Percentiles rank a stretch among this genome's conserved stretches.
Conservation (phyloP, 2,113 vertebrate genomes). For the Lepisosteus osseus region DNA sequence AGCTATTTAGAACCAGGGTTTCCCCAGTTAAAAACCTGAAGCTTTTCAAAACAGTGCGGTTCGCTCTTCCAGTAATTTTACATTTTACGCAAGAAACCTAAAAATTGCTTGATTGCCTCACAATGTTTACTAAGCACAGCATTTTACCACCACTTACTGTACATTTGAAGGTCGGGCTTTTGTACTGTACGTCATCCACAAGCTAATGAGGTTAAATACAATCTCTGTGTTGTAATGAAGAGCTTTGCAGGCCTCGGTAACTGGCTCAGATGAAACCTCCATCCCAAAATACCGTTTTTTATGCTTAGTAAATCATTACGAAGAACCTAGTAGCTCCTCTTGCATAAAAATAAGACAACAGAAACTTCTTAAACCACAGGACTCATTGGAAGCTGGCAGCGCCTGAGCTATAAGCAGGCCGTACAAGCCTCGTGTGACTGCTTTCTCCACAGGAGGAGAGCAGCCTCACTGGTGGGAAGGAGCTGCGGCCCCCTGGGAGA, state of each 20-base stretch:
- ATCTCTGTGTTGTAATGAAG: background rate
- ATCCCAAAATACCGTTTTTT: background rate
- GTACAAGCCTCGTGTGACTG: background rate
- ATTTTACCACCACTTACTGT: background rate
- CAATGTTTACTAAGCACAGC: background rate
- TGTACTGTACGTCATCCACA: conserved; percentile 14
- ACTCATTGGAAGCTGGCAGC: background rate
- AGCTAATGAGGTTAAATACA: conserved; percentile 1
- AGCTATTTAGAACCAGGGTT: background rate
- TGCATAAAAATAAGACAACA: background rate
- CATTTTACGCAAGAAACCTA: background rate
- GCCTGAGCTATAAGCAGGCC: background rate
- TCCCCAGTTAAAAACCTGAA: background rate
- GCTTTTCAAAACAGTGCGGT: background rate
- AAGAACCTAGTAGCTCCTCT: background rate
- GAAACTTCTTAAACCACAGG: conserved; percentile 1
- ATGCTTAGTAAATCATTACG: background rate
- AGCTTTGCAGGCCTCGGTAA: conserved; percentile 1
- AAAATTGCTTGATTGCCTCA: background rate
- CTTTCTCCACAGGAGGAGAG: background rate
- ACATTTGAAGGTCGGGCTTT: background rate
- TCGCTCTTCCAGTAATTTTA: background rate
- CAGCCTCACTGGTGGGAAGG: conserved; percentile 20
- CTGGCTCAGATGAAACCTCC: conserved; percentile 4
- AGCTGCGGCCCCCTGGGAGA: conserved; percentile 40